Percentiles rank a stretch among this genome's conserved stretches.
Conservation (phyloP, 2,113 vertebrate species). For the Hydropotes inermis region DNA sequence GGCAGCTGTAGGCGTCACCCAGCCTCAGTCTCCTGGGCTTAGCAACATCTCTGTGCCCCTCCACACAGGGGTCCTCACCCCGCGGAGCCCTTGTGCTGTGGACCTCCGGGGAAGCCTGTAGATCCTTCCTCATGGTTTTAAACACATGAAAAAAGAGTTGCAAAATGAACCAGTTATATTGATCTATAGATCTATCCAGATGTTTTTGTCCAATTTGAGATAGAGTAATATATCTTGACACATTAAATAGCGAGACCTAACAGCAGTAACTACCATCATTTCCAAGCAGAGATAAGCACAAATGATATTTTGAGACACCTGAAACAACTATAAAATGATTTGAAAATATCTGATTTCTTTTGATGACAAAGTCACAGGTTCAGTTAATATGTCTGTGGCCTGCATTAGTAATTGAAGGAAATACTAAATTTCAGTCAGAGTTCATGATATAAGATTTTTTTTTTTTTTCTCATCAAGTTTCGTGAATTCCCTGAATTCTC, state of each 20-base stretch:
- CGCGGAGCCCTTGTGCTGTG: neutral
- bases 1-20: neutral
- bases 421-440: neutral
- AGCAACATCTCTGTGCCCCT: neutral
- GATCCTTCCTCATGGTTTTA: neutral
- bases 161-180: constrained; percentile 8
- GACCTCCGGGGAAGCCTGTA: neutral
- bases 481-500: neutral
- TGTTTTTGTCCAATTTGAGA: constrained; percentile 1
- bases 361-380: constrained; percentile 26
- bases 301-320: constrained; percentile 47
- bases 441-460: neutral
- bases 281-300: constrained; percentile 41
- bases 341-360: constrained; percentile 55
- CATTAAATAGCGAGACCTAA: constrained; percentile 10
- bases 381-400: constrained; percentile 31
- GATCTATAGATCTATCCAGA: neutral
- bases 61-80: neutral
- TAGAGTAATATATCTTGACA: constrained; percentile 14
- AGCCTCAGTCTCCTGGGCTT: neutral
- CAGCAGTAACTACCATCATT: constrained; percentile 17
- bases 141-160: constrained; percentile 23
- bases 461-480: neutral
- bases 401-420: constrained; percentile 37
- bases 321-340: constrained; percentile 37